Evolutionary conservation across 2,113 vertebrate genomes (phyloP).

Genomic region (Amphiprion percula): DNA sequence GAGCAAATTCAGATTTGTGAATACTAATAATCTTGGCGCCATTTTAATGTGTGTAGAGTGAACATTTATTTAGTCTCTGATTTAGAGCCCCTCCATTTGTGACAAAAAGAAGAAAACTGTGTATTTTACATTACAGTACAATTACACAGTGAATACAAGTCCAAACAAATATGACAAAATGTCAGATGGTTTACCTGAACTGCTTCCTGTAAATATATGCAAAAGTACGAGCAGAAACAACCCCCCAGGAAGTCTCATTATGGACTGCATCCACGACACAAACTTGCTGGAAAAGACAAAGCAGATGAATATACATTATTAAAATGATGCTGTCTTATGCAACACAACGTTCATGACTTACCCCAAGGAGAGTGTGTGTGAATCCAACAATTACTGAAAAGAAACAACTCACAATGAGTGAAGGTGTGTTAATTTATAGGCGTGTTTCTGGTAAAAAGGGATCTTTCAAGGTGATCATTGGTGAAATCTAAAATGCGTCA

Average conservation of each 20-base stretch:
- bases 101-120: no score
- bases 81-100: no score
- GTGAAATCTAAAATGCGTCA: neutral
- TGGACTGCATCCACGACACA: neutral
- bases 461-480: neutral
- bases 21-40: no score
- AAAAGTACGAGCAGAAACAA: constrained; percentile 37
- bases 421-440: constrained; percentile 41
- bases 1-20: no score
- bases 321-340: neutral
- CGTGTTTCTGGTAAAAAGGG: neutral
- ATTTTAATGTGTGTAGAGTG: no score
- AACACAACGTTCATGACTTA: neutral
- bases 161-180: neutral
- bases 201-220: constrained; percentile 16
- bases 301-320: neutral
- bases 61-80: no score
- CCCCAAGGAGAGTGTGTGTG: neutral
- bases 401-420: neutral
- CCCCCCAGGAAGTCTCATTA: constrained; percentile 8
- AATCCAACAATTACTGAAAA: neutral
- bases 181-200: constrained; percentile 45
- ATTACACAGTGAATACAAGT: no score
- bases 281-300: constrained; percentile 17
- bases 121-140: no score